A percentile compares a stretch with the other conserved stretches of the same genome.
phyloP scores from a whole-genome alignment of 2,888 invertebrate species.

The Caenorhabditis imperialis region DNA sequence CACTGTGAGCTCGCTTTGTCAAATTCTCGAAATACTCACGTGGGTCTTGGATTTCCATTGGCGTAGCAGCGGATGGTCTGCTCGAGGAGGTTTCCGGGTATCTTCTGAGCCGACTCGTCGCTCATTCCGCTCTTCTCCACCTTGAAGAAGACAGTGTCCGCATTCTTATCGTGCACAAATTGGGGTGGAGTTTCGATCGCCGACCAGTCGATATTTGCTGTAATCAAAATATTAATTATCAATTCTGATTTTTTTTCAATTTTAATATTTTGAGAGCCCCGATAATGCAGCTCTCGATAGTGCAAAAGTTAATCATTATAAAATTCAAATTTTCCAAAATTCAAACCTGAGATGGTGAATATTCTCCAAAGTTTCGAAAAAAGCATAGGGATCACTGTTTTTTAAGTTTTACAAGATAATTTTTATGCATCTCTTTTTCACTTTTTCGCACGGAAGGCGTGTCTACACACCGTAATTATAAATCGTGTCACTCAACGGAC shows the following conservation, averaged over 20 bases:
- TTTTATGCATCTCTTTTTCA: neutral
- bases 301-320: too few species aligned
- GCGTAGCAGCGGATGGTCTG: constrained; percentile 93
- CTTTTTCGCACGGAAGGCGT: neutral
- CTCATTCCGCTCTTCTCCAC: constrained; percentile 64
- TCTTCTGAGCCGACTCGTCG: constrained; percentile 32
- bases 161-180: constrained; percentile 71
- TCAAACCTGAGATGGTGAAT: too few species aligned
- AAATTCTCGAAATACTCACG: constrained; percentile 82
- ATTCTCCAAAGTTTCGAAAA: too few species aligned
- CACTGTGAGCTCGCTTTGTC: neutral
- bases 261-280: too few species aligned
- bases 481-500: constrained; percentile 26
- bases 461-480: constrained; percentile 16
- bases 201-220: constrained; percentile 62
- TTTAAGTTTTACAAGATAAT: too few species aligned
- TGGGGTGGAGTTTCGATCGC: constrained; percentile 74
- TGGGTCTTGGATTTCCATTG: constrained; percentile 92
- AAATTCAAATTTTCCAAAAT: too few species aligned
- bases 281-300: too few species aligned
- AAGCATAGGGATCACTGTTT: too few species aligned
- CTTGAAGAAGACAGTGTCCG: constrained; percentile 70
- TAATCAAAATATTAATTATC: neutral
- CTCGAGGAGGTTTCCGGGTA: constrained; percentile 69
- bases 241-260: too few species aligned